Evolutionary conservation across 2,888 invertebrate species (phyloP).

Genomic region (Dione juno): DNA sequence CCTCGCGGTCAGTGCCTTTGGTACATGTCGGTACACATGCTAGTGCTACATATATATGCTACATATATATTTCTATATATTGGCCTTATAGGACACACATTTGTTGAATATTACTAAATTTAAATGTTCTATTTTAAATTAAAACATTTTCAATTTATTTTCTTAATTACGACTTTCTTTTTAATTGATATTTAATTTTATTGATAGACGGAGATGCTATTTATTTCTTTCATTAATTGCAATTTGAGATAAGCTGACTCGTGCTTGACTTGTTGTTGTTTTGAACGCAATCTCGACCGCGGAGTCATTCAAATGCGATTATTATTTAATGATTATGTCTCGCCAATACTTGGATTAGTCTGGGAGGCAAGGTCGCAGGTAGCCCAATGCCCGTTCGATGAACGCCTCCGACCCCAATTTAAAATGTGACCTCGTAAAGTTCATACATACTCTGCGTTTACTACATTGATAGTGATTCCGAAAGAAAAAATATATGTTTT

Average conservation of each 20-base stretch:
- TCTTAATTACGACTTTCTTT: background rate
- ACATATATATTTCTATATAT: slow-evolving; percentile 3
- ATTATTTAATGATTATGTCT: slow-evolving; percentile 38
- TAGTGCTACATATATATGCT: slow-evolving; percentile 42
- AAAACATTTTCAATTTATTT: background rate
- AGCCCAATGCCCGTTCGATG: slow-evolving; percentile 56
- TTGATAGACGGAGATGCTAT: background rate
- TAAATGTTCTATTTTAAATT: background rate
- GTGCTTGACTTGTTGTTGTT: slow-evolving; percentile 28
- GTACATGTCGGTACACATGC: slow-evolving; percentile 53
- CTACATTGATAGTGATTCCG: slow-evolving; percentile 16
- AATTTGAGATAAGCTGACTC: slow-evolving; percentile 14
- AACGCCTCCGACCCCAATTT: slow-evolving; percentile 74
- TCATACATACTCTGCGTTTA: slow-evolving; percentile 55
- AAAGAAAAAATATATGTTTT: slow-evolving; percentile 13
- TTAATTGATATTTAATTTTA: slow-evolving; percentile 9
- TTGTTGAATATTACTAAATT: slow-evolving; percentile 1
- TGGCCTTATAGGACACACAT: background rate
- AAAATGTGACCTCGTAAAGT: slow-evolving; percentile 65
- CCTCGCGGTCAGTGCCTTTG: slow-evolving; percentile 72
- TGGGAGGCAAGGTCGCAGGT: slow-evolving; percentile 52
- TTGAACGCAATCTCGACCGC: slow-evolving; percentile 30
- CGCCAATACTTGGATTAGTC: slow-evolving; percentile 41
- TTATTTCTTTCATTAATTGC: slow-evolving; percentile 15
- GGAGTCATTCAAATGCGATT: slow-evolving; percentile 25